phyloP scores from a whole-genome alignment of 2,888 invertebrate species.

The Lasioglossum pauxillum region DNA sequence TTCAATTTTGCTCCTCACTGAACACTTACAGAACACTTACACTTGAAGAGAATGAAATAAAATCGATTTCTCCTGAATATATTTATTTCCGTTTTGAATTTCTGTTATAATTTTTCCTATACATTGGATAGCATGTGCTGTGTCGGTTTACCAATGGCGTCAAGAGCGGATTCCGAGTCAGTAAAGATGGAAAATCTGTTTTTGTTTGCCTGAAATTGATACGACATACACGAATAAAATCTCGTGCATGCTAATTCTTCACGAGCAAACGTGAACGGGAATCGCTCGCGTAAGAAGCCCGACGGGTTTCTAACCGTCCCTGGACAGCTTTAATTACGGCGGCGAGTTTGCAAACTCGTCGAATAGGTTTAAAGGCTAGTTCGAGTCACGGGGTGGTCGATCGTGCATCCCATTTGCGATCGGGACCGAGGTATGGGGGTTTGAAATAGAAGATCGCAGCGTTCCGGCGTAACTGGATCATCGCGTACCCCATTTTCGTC shows the following conservation, averaged over 20 bases:
- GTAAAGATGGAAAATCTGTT: too few species aligned
- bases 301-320: background rate
- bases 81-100: too few species aligned
- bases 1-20: too few species aligned
- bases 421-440: background rate
- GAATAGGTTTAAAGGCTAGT: constrained; percentile 34
- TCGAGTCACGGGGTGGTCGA: constrained; percentile 17
- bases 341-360: constrained; percentile 37
- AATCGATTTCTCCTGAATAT: too few species aligned
- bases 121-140: too few species aligned
- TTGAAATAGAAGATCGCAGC: constrained; percentile 35
- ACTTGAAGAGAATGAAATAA: too few species aligned
- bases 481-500: constrained; percentile 52
- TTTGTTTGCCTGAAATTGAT: background rate
- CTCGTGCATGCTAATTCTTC: background rate
- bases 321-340: constrained; percentile 12
- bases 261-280: background rate
- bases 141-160: too few species aligned
- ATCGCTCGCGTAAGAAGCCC: background rate
- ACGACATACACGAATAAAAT: background rate
- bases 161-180: too few species aligned
- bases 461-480: constrained; percentile 54
- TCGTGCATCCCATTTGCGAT: constrained; percentile 43
- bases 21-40: too few species aligned
- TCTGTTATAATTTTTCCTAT: too few species aligned